Base-by-base conservation (phyloP, 2,888 invertebrate species). In the Drosophila buzzatii region DNA sequence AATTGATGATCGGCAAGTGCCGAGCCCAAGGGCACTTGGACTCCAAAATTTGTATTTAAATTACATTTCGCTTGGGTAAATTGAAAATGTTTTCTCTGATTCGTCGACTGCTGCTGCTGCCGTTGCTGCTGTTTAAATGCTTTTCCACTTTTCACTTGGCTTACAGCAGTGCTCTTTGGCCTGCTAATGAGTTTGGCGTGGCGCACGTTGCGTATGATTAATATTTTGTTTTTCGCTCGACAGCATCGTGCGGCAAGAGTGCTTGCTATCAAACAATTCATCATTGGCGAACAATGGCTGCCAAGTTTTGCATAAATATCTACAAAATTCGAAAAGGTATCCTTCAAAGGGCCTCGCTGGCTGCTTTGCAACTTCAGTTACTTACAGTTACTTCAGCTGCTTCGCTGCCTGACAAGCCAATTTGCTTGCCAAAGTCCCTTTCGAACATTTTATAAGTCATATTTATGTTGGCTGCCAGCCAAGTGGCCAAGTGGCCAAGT, bases 391-490 rank as follows among this genome's bases (percentile, higher is more conserved):
- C 52, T 37, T 53, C 37, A 33, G 67, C 61, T 63, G 49, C 73
- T 76, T 70, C 64, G 58, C 42, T 72, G 73, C 58, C 53, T 64
- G 69, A 73, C 76, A 79, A 82, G 79, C 82, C 81, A 81, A 82
- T 82, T 82, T 82, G 62, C 69, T 70, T 73, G 82, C 64, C 73
- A 82, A 76, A 79, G 70, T 82, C 70, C 78, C 63, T 52, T 63
- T 64, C 74, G 79, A 51, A 85, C 67, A 70, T 79, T 87, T 82
- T 81, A 81, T 79, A 83, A 82, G 86, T 83, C 85, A 85, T 88
- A 85, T 85, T 85, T 85, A 88, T 75, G 71, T 68, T 87, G 82
- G 87, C 68, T 63, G 82, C 59, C 82, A 58, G 87, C 87, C 84
- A 86, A 82, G 69, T 70, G 72, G 53, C 41, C 41, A 86, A 83